Evolutionary conservation across 2,113 vertebrate genomes (phyloP).

Genomic region (Apistogramma diplotaenia): DNA sequence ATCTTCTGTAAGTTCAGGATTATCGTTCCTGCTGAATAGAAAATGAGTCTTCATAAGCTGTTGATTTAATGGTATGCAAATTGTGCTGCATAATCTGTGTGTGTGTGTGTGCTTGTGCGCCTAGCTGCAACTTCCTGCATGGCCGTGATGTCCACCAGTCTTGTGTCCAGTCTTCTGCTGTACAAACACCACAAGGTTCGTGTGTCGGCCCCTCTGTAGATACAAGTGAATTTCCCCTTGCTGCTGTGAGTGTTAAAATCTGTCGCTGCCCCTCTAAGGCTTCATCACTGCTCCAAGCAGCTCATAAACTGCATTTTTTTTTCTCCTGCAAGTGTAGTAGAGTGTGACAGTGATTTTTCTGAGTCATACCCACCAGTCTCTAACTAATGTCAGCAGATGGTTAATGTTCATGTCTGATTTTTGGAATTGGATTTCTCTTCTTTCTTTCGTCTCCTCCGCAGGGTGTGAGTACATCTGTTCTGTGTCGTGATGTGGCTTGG

Average conservation of each 20-base stretch:
- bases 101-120: background rate
- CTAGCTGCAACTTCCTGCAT: slow-evolving; percentile 80
- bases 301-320: slow-evolving; percentile 55
- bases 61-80: slow-evolving; percentile 13
- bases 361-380: slow-evolving; percentile 45
- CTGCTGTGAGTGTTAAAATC: slow-evolving; percentile 12
- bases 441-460: slow-evolving; percentile 44
- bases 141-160: slow-evolving; percentile 81
- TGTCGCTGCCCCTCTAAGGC: slow-evolving; percentile 2
- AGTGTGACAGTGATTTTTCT: slow-evolving; percentile 46
- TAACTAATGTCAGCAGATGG: slow-evolving; percentile 42
- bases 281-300: slow-evolving; percentile 29
- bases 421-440: slow-evolving; percentile 20
- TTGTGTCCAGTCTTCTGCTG: slow-evolving; percentile 83
- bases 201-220: background rate
- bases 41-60: background rate
- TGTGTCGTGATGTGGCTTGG: slow-evolving; percentile 83
- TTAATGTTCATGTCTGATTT: slow-evolving; percentile 19
- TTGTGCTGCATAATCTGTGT: background rate
- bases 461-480: slow-evolving; percentile 77
- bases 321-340: slow-evolving; percentile 21
- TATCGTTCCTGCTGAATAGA: slow-evolving; percentile 14
- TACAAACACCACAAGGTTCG: slow-evolving; percentile 82
- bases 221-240: background rate
- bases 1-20: slow-evolving; percentile 58